Evolutionary conservation across 2,113 vertebrate species (phyloP).

Genomic region (Equus przewalskii): DNA sequence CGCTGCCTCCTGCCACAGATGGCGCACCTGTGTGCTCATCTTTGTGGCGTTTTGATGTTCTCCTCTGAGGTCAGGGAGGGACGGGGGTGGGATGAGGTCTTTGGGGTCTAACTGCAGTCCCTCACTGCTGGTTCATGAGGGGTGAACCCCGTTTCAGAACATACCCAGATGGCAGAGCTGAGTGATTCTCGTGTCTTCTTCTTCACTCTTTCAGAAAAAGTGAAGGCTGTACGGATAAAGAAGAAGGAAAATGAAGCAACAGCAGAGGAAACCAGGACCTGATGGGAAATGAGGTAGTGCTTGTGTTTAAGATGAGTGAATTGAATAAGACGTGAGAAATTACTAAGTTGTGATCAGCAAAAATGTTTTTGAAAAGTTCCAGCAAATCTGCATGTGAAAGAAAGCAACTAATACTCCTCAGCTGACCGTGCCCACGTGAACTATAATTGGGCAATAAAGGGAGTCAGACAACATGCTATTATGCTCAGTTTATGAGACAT

Average conservation of each 20-base stretch:
- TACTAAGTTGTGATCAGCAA: constrained; percentile 56
- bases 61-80: background rate
- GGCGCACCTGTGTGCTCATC: background rate
- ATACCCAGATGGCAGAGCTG: background rate
- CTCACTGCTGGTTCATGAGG: background rate
- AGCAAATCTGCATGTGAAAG: constrained; percentile 57
- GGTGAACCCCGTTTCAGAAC: constrained; percentile 11
- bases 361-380: constrained; percentile 66
- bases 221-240: background rate
- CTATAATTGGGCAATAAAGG: constrained; percentile 77
- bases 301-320: constrained; percentile 19
- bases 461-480: constrained; percentile 73
- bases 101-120: background rate
- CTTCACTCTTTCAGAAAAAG: constrained; percentile 1
- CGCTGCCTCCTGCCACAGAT: background rate
- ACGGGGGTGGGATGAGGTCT: background rate
- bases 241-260: background rate
- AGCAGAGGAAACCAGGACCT: background rate
- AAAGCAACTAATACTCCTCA: constrained; percentile 67
- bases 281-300: background rate
- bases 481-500: constrained; percentile 74
- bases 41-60: background rate
- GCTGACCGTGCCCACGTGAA: constrained; percentile 69
- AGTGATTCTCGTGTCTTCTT: background rate
- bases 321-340: background rate